Evolutionary conservation across 2,113 vertebrate species (phyloP), one percentile per base, ranked within the genome.

Genomic region (Phaethornis superciliosus): DNA sequence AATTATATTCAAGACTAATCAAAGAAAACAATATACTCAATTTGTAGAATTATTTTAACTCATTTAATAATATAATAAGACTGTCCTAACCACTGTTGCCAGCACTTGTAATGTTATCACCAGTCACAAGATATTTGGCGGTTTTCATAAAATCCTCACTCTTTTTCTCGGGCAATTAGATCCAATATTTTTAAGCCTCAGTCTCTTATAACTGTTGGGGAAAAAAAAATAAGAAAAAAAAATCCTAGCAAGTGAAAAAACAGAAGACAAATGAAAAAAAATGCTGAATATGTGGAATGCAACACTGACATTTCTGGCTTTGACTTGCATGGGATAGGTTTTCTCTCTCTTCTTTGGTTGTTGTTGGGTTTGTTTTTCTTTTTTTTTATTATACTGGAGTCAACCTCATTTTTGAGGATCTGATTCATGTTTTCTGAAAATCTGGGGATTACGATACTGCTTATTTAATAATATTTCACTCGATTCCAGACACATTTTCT

Each of bases 171-270:
- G 40, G 40, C 58, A 86, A 85, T 79, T 76, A 91, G 12, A 64
- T 74, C 12, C 24, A 58, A 24, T 8, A 51, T 74, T 74, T 91
- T 54, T 62, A 64, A 78, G 14, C 15, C 40, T 71, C 5, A 2
- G 10, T 14, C 12, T 10, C 15, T 68, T n/a, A 33, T 14, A 86
- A 67, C 12, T 71, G 17, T 9, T 49, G 37, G 10, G 60, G 81
- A 91, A 78, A 89, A 75, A 64, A 47, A 69, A 85, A 93, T 74
- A 89, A 74, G 19, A 68, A 84, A 93, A 77, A 89, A 74, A 64
- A 46, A 68, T 46, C 23, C 21, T 68, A 86, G 83, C 5, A 74
- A 76, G 15, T 69, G 16, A 79, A 85, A 96, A 91, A 49, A 0
- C 15, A 65, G 30, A 65, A 65, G 33, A 64, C 7, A 49, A 72